These are phyloP conservation scores for Drosophila paucipuncta DNA, from an alignment of 2,888 invertebrate genomes.

Conservation along the genomic window DNA sequence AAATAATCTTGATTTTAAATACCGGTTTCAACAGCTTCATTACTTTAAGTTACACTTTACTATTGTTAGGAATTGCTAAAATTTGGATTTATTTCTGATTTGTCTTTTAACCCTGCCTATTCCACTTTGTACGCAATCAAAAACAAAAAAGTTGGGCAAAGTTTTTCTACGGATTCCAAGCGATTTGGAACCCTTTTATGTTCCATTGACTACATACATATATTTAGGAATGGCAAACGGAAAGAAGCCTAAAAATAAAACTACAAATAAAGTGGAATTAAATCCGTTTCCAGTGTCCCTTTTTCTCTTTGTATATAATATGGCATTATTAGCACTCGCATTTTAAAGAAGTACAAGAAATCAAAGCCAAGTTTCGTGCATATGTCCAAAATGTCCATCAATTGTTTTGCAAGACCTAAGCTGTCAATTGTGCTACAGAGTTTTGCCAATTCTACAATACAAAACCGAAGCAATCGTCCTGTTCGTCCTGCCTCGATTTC, in stretches of 20 bases:
- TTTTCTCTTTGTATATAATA: conserved; percentile 33
- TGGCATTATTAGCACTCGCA: conserved; percentile 61
- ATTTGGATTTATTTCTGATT: neutral
- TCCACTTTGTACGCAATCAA: conserved; percentile 26
- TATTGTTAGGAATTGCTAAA: neutral
- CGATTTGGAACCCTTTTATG: conserved; percentile 37
- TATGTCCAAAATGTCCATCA: conserved; percentile 60
- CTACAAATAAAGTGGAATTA: conserved; percentile 54
- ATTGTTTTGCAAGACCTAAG: conserved; percentile 61
- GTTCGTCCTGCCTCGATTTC: conserved; percentile 72
- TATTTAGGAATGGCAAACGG: conserved; percentile 9
- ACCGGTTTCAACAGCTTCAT: neutral
- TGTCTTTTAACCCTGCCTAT: neutral
- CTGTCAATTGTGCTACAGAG: conserved; percentile 73
- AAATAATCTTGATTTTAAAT: neutral
- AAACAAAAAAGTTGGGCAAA: conserved; percentile 11
- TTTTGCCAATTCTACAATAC: conserved; percentile 75
- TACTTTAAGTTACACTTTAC: neutral
- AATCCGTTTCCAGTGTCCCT: conserved; percentile 43
- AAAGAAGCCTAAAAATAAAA: conserved; percentile 35
- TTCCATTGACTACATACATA: neutral
- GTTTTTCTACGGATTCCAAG: conserved; percentile 22
- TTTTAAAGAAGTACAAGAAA: conserved; percentile 47
- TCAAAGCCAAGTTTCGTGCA: conserved; percentile 48
- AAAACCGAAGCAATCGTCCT: conserved; percentile 38